Evolutionary conservation across 2,113 vertebrate species (phyloP), one percentile per base, ranked within the genome.

Genomic region (Ia io): DNA sequence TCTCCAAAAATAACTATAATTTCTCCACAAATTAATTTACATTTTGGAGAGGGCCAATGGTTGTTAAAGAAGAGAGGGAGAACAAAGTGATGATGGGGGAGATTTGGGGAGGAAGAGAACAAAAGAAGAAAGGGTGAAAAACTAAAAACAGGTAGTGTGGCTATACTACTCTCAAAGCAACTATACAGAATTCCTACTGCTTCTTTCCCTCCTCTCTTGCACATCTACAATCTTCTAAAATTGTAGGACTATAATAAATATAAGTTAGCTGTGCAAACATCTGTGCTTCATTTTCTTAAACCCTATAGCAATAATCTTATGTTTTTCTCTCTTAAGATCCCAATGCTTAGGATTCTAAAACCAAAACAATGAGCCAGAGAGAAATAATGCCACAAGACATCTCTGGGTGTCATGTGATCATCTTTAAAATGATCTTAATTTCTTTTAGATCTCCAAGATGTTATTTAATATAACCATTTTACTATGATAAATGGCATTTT

Each of bases 1-100:
- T 93, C 84, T 87, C 80, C 35, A 79, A 90, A 59, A 63, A 83
- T 67, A 93, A 82, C 35, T 84, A 59, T 84, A 92, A 77, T 85
- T 92, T 94, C 37, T 37, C 61, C 23, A 95, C 51, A 94, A 92
- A 90, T 92, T 88, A 91, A 95, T 88, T 96, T 61, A 90, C 11
- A 92, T 89, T 92, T 69, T 93, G 30, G n/a, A 92, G 73, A 91
- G 20, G 16, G 69, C 25, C 84, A 92, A 37, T 0, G 2, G 44
- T 47, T 85, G 25, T 67, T 88, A 76, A 86, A 84, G 9, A 70
- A 67, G 78, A 28, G 25, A 77, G 22, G 47, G 88, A 63, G 35
- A 86, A 16, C 28, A 84, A 88, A 69, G 1, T 51, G 5, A 77
- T 71, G 44, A 18, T 37, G 1, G 8, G 6, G 6, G 23, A 92